Evolutionary conservation across 2,797 vertebrate species (phyloP).

Genomic region (Chrosomus eos): DNA sequence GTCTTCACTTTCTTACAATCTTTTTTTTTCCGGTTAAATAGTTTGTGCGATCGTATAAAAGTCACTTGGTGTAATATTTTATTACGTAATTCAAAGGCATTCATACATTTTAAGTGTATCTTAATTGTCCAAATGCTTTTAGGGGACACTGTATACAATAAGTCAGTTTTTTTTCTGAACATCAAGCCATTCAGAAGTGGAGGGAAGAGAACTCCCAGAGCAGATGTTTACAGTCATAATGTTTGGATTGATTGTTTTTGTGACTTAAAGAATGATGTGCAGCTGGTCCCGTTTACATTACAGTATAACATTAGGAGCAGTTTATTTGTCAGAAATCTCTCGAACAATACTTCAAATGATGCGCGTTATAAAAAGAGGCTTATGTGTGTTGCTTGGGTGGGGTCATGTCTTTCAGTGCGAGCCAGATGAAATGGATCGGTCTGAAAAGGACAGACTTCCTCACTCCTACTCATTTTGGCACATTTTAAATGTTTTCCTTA

Average conservation of each 20-base stretch:
- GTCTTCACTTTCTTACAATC: not conserved
- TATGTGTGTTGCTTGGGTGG: conserved; percentile 7
- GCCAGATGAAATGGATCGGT: not conserved
- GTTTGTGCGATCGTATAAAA: conserved; percentile 7
- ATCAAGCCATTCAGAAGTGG: conserved; percentile 4
- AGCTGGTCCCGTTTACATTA: conserved; percentile 73
- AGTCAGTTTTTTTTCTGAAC: not conserved
- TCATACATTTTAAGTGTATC: not conserved
- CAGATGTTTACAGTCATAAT: conserved; percentile 74
- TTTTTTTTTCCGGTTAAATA: not conserved
- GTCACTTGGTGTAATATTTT: conserved; percentile 7
- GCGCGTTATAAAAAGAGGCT: not conserved
- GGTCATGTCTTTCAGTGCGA: conserved; percentile 14
- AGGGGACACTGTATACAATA: conserved; percentile 2
- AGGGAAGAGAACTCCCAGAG: conserved; percentile 42
- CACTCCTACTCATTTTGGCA: not conserved
- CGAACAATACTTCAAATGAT: conserved; percentile 42
- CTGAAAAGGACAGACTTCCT: conserved; percentile 5
- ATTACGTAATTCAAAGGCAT: not conserved
- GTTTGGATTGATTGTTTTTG: conserved; percentile 73
- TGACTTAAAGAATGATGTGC: conserved; percentile 68
- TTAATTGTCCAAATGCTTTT: conserved; percentile 11
- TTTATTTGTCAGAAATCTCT: conserved; percentile 33
- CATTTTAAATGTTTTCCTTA: not conserved
- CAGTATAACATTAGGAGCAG: conserved; percentile 51